Base-by-base conservation (phyloP, 2,113 vertebrate species). In the Delphinus delphis region DNA sequence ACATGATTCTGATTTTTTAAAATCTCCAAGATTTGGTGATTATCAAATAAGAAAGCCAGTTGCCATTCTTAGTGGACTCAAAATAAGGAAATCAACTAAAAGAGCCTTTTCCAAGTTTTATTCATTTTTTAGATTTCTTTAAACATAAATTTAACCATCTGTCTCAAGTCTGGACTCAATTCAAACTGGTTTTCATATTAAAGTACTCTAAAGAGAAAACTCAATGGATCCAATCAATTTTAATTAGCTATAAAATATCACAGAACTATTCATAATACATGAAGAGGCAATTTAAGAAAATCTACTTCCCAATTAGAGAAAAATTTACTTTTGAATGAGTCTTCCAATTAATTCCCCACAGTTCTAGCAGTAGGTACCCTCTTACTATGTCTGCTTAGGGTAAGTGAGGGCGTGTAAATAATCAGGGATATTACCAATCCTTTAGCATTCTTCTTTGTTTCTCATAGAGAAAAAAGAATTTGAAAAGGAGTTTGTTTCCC, bases 271-370 rank as follows among this genome's bases (percentile, higher is more conserved):
- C 62, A 94, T 96, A 97, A 96, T 60, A 13, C 67, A 62, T 85
- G 23, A 96, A 98, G 88, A 96, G 18, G 60, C 41, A 95, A 96
- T 84, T 97, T 95, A 88, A 84, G 74, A 97, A 96, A 96, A 94
- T 80, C 62, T 95, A 89, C 87, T 96, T 96, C 28, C 68, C 92
- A 95, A 92, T 88, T 97, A 95, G 38, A 73, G 44, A 96, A 96
- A 96, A 55, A 63, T 68, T 60, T 88, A 79, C 84, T 93, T 93
- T 71, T 89, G 50, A 96, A 84, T 88, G 41, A 93, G 41, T 80
- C 33, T 55, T 74, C 20, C 65, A 92, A 70, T 58, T 60, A 88
- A 74, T 41, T 82, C 33, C 55, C 28, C 79, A 81, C 20, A 93
- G 95, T 58, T 84, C 62, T 12, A 93, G 77, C 26, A 86, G 50